Conservation (phyloP, 2,888 invertebrate species). For the Digitonthophagus gazella region DNA sequence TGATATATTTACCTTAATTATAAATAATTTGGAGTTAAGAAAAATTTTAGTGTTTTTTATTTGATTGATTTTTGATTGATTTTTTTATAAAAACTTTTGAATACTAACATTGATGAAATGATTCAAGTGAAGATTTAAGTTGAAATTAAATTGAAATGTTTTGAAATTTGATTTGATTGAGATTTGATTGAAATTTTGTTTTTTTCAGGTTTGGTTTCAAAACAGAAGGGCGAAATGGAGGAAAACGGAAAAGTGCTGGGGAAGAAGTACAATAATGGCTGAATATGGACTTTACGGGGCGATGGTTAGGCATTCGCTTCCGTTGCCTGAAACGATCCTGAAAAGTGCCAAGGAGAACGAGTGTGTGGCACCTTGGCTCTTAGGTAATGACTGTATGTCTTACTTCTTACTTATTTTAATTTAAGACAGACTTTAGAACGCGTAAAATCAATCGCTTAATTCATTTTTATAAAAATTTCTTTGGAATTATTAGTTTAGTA, state of each 20-base stretch:
- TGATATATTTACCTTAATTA: no score
- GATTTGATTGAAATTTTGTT: no score
- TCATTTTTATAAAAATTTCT: no score
- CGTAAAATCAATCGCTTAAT: neutral
- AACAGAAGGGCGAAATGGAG: conserved; percentile 99
- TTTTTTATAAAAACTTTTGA: no score
- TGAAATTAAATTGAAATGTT: no score
- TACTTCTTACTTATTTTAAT: conserved; percentile 15
- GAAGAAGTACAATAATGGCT: conserved; percentile 98
- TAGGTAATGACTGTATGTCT: conserved; percentile 71
- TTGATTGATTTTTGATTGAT: no score
- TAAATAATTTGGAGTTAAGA: no score
- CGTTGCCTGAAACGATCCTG: conserved; percentile 96
- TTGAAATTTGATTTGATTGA: no score
- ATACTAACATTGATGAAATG: no score
- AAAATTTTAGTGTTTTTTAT: no score
- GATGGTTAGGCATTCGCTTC: conserved; percentile 98
- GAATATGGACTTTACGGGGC: conserved; percentile 99
- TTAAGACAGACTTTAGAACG: conserved; percentile 13
- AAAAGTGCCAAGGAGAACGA: conserved; percentile 97
- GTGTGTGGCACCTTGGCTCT: conserved; percentile 97
- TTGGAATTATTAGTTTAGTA: no score
- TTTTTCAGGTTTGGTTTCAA: conserved; percentile 95
- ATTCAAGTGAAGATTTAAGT: no score
- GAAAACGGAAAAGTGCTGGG: conserved; percentile 99